Evolutionary conservation across 2,888 invertebrate genomes (phyloP), one percentile per base, ranked within the genome.

Genomic region (Yponomeuta cagnagella): DNA sequence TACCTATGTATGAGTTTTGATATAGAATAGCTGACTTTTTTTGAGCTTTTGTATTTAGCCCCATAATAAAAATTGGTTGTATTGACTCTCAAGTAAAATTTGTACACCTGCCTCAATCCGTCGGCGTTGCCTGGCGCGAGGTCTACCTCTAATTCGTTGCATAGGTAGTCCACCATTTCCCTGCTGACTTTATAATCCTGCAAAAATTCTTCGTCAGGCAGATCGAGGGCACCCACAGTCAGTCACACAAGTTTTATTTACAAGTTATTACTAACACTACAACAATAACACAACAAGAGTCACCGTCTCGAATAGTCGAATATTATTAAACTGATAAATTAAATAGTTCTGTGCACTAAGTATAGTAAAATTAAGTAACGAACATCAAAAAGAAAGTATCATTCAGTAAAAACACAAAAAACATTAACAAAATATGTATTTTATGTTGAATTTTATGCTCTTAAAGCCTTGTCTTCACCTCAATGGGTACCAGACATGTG

Each of bases 121-220:
- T 31, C 70, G 48, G 48, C 15, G 12, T 65, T 31, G 8, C 23
- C 12, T 23, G 70, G 65, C 10, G 6, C n/a, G 33, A 66, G 48
- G 30, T 48, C 64, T 12, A 30, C 48, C 64, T 15, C 30, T 12
- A 70, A 33, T 6, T 65, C 70, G 10, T 48, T 30, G 31, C 65
- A 65, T 23, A 66, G 65, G 48, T 66, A 66, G 2, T 48, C 23
- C 10, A 23, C 65, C 43, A 70, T 66, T 37, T 67, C 48, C 52
- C 10, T 52, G 52, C 52, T 52, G 52, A 52, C 12, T 52, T 52
- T 52, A 52, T 52, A 52, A 8, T 52, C 6, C 6, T 52, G 52
- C 2, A 10, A 12, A 52, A 52, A 52, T 12, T 52, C 52, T 52
- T 52, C 10, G 10, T 52, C 52, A 52, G 52, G 52, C 10, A 52